Base-by-base conservation (phyloP, 2,888 invertebrate genomes). In the Sipha maydis region DNA sequence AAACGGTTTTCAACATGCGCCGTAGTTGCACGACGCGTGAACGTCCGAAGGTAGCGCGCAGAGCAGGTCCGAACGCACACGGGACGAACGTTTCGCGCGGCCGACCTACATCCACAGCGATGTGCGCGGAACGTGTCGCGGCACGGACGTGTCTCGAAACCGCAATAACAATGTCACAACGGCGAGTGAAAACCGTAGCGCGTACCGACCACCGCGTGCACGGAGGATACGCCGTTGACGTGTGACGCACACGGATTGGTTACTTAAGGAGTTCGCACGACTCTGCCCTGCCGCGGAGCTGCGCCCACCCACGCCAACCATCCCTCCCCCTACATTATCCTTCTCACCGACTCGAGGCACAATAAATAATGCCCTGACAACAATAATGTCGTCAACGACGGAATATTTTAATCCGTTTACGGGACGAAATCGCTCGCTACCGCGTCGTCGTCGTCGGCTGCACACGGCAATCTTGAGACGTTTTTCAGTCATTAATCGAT, bases 71-170 rank as follows among this genome's bases (percentile, higher is more conserved):
- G 61, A 67, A 41, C 80, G 41, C 34, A 4, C 34, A 34, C 34
- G 34, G 67, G 41, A 19, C 21, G 41, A 69, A 67, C 41, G 28
- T 69, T 41, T 38, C 67, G 28, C 69, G 41, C 28, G 80, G 67
- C 67, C 17, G 38, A 82, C 69, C 80, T 67, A 38, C 61, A 67
- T 38, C 80, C 14, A n/a, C 38, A 17, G 0, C 56, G 17, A 38
- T 1, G 61, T 5, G n/a, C 67, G 61, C 34, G 9, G 17, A 73
- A 69, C 41, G 28, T 80, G 80, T 28, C 80, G 34, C 28, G 41
- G 28, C 28, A 41, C 69, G 67, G 80, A 67, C 80, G 67, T 82
- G 80, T 38, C 38, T 41, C n/a, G 38, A 41, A 82, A 82, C 80
- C 80, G 0, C 67, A 82, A 82, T 3, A 69, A 41, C 41, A 69